These are phyloP conservation scores for Pogonognathellus flavescens DNA, from an alignment of 1,140 invertebrate species.

Conservation along the genomic window DNA sequence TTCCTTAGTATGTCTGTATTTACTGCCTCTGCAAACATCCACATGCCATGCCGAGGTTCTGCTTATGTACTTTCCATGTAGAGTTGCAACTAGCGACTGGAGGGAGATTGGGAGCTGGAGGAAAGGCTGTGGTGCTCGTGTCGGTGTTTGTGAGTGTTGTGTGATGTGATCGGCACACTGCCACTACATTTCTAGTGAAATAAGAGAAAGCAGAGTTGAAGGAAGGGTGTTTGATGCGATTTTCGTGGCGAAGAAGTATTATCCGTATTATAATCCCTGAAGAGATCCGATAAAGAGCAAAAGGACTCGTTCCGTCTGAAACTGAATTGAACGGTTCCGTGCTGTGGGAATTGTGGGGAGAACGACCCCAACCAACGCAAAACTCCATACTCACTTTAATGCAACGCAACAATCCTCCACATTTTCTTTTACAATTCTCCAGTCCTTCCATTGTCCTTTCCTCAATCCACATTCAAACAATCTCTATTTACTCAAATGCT, in stretches of 20 bases:
- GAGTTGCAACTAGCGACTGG: too few species aligned
- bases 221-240: slow-evolving; percentile 35
- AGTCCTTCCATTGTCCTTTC: background rate
- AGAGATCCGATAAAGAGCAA: slow-evolving; percentile 46
- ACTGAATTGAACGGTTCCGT: slow-evolving; percentile 38
- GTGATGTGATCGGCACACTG: background rate
- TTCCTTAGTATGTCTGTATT: too few species aligned
- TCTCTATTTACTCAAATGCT: too few species aligned
- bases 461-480: background rate
- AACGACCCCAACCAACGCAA: background rate
- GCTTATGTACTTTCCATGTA: too few species aligned
- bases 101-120: too few species aligned
- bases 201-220: slow-evolving; percentile 21
- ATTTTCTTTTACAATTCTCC: slow-evolving; percentile 9
- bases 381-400: background rate
- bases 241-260: slow-evolving; percentile 26
- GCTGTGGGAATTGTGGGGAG: slow-evolving; percentile 45
- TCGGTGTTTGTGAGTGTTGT: background rate
- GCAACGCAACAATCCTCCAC: too few species aligned
- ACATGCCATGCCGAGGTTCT: too few species aligned
- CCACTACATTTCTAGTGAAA: background rate
- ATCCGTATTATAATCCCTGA: slow-evolving; percentile 48
- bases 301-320: slow-evolving; percentile 47
- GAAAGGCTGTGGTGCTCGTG: too few species aligned
- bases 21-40: too few species aligned